Evolutionary conservation across 37 sponge, comb jelly and placozoan species (phyloP).

Genomic region (Oscarella lobularis): DNA sequence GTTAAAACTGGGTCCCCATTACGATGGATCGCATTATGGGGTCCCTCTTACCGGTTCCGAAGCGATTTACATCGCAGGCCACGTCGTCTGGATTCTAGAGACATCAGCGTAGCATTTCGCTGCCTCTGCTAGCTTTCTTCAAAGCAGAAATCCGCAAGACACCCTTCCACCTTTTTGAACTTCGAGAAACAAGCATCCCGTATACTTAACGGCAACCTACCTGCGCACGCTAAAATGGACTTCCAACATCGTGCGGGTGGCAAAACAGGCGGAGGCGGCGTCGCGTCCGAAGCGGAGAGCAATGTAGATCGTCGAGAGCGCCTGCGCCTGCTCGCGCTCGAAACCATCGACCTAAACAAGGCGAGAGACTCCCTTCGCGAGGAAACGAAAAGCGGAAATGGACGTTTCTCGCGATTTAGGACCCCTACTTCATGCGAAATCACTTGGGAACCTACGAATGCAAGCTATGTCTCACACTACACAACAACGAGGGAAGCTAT

Average conservation of each 20-base stretch:
- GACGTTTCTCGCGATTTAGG: conserved; percentile 29
- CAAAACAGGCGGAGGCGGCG: conserved; percentile 94
- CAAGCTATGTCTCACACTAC: conserved; percentile 93
- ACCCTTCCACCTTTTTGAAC: too few species aligned
- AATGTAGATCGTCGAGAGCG: conserved; percentile 88
- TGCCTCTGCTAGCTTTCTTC: too few species aligned
- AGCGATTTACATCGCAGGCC: too few species aligned
- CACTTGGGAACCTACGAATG: conserved; percentile 97
- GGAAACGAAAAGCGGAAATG: background rate
- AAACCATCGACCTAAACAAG: conserved; percentile 92
- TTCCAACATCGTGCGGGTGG: conserved; percentile 91
- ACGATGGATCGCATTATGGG: too few species aligned
- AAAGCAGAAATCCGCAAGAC: too few species aligned
- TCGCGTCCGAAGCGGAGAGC: conserved; percentile 76
- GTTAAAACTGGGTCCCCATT: too few species aligned
- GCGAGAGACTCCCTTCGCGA: conserved; percentile 13
- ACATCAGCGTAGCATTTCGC: too few species aligned
- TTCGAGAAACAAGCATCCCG: too few species aligned
- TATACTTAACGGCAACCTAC: too few species aligned
- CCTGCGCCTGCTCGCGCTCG: conserved; percentile 85
- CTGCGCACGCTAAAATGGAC: conserved; percentile 51
- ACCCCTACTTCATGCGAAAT: conserved; percentile 98
- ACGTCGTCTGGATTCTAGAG: too few species aligned
- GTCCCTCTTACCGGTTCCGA: too few species aligned
- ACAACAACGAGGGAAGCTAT: conserved; percentile 83